Conservation (phyloP, 2,113 vertebrate genomes). For the Scomber scombrus region DNA sequence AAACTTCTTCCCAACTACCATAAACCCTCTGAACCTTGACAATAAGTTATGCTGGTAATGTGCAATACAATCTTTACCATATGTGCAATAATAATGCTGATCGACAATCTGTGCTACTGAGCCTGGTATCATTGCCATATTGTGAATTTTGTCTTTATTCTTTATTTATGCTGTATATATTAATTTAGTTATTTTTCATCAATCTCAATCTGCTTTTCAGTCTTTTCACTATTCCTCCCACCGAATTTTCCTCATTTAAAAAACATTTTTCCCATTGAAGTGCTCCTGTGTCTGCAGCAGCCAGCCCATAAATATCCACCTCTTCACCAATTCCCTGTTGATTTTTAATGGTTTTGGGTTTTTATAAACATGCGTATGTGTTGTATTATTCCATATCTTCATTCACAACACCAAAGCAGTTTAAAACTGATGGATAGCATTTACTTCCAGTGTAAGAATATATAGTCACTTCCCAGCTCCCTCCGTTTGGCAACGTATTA, state of each 20-base stretch:
- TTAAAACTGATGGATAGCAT: conserved; percentile 8
- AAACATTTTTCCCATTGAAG: neutral
- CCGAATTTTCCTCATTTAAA: neutral
- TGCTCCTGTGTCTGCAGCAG: neutral
- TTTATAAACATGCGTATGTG: conserved; percentile 10
- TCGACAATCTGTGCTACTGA: no score
- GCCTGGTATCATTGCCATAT: no score
- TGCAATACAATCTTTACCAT: no score
- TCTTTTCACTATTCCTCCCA: conserved; percentile 40
- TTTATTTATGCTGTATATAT: no score
- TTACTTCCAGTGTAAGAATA: neutral
- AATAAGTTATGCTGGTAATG: no score
- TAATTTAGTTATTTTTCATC: no score
- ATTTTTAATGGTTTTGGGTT: neutral
- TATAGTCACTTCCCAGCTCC: conserved; percentile 26
- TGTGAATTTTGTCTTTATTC: no score
- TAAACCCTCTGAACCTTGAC: no score
- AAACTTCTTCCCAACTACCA: no score
- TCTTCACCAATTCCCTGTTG: neutral
- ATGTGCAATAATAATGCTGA: no score
- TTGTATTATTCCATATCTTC: neutral
- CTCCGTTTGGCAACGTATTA: conserved; percentile 52
- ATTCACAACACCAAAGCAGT: conserved; percentile 4
- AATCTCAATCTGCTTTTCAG: neutral
- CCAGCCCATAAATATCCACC: neutral